phyloP scores from a whole-genome alignment of 2,797 vertebrate species.

The Rhadinocentrus ornatus region DNA sequence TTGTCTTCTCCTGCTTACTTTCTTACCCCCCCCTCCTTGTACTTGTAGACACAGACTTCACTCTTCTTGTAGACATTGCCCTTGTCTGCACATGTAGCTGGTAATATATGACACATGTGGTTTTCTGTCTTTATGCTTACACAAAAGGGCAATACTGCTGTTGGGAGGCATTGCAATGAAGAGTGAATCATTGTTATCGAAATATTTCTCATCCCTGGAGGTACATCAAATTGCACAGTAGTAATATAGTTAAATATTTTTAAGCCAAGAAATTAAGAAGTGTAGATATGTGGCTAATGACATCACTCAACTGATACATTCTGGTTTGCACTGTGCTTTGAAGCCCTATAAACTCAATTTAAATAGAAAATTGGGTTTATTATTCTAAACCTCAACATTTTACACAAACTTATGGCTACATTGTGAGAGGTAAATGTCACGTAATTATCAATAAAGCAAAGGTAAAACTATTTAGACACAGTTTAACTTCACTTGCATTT shows the following conservation, averaged over 20 bases:
- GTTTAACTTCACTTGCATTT: background rate
- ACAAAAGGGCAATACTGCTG: conserved; percentile 44
- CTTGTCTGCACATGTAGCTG: conserved; percentile 50
- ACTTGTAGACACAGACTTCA: conserved; percentile 35
- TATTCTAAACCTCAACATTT: background rate
- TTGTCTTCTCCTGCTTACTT: conserved; percentile 41
- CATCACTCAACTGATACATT: background rate
- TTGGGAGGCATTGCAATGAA: conserved; percentile 32
- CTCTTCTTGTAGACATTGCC: conserved; percentile 14
- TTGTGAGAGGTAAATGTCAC: background rate
- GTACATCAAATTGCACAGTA: conserved; percentile 34
- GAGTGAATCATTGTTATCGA: conserved; percentile 39
- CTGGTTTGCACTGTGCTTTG: conserved; percentile 4
- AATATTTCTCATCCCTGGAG: conserved; percentile 31
- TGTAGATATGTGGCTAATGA: background rate
- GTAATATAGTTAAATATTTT: conserved; percentile 13
- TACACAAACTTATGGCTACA: background rate
- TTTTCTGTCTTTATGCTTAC: conserved; percentile 47
- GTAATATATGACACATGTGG: conserved; percentile 60
- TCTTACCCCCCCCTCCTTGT: background rate
- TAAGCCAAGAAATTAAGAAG: background rate
- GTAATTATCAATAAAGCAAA: conserved; percentile 6
- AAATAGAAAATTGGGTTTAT: background rate
- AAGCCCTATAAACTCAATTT: background rate
- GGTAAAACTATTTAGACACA: conserved; percentile 16